phyloP scores from a whole-genome alignment of 53 echinoderm and acorn worm genomes.

The Mesocentrotus franciscanus region DNA sequence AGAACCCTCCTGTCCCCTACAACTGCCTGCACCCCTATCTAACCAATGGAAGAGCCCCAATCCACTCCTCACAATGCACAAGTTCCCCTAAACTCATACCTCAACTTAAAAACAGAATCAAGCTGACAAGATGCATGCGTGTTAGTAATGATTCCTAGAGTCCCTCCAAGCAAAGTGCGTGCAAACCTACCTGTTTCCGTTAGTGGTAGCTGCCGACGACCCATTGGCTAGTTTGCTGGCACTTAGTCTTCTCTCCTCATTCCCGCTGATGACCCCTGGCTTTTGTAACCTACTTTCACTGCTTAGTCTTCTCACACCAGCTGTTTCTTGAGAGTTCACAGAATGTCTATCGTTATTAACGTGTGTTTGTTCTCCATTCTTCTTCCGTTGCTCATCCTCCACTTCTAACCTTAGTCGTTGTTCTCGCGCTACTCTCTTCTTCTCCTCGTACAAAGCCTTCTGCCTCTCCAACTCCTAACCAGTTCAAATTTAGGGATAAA shows the following conservation, averaged over 20 bases:
- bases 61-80: constrained; percentile 6
- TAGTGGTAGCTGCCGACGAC: constrained; percentile 56
- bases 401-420: constrained; percentile 74
- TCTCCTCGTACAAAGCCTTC: constrained; percentile 87
- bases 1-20: background rate
- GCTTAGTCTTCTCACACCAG: constrained; percentile 53
- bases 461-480: constrained; percentile 86
- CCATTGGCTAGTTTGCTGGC: constrained; percentile 61
- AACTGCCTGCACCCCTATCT: background rate
- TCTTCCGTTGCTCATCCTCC: constrained; percentile 73
- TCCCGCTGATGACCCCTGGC: constrained; percentile 43
- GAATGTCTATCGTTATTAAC: background rate
- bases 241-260: constrained; percentile 21
- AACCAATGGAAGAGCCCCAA: background rate
- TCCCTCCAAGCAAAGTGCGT: constrained; percentile 2
- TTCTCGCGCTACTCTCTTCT: constrained; percentile 83
- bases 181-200: constrained; percentile 58
- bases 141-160: background rate
- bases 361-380: constrained; percentile 44
- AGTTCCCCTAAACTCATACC: background rate
- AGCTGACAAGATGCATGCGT: background rate
- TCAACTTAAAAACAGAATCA: background rate
- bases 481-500: background rate
- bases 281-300: constrained; percentile 58
- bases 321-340: background rate